Base-by-base conservation (phyloP, 2,797 vertebrate species). In the Thunnus albacares region DNA sequence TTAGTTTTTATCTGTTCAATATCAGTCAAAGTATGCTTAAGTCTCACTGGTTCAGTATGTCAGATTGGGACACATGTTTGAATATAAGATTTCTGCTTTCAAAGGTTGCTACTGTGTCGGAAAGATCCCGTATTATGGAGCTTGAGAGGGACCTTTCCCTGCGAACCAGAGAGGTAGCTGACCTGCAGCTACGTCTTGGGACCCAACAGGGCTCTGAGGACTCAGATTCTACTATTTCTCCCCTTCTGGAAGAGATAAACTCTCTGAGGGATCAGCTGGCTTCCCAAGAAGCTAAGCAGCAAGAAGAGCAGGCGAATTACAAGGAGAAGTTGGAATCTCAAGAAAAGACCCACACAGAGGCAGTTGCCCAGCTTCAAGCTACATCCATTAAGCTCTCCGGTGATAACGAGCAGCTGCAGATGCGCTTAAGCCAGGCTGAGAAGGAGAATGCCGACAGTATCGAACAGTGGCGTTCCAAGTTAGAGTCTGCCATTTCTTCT, bases 81-180 rank as follows among this genome's bases (percentile, higher is more conserved):
- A 94, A 80, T 78, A 2, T 55, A 71, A 82, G 57, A 73, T 92
- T 77, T 93, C 43, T 88, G 35, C 81, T 88, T 87, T 90, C 86
- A 2, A 87, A 99, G 98, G 98, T 99, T 90, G 98, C 97, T 57
- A 99, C 98, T 0, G 98, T 99, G 11, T 99, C 98, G 0, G 98
- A 99, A 86, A 97, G 97, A 86, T 99, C 98, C 51, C 97, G 96
- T 35, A 99, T 99, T 80, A 97, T 99, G 97, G 98, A 99, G 81
- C 94, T 99, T 73, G 97, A 99, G 85, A 96, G 93, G 90, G 97
- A 99, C 84, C 96, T 99, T 53, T 90, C 95, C 0, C 86, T 97
- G 85, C 94, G 96, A 81, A 94, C 88, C 30, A 96, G 97, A 89
- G 98, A 98, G 81, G 97, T 97, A 33, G 84, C 95, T 13, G 97